Evolutionary conservation across 2,888 invertebrate species (phyloP).

Genomic region (Asteroscopus sphinx): DNA sequence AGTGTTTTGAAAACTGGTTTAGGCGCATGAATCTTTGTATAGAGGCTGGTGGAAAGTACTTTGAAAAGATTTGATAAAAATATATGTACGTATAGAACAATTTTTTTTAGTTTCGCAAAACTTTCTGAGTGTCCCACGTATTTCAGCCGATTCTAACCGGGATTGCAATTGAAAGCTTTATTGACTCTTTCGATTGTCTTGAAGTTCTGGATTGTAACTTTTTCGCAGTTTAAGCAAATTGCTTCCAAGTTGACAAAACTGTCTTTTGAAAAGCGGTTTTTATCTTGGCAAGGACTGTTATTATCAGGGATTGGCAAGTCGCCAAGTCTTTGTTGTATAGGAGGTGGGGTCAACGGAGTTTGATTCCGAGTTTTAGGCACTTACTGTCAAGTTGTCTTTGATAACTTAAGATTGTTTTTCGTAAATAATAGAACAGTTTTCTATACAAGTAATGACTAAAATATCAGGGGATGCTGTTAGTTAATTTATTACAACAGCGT

Average conservation of each 20-base stretch:
- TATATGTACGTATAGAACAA: too few relatives aligned
- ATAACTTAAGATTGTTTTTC: conserved; percentile 53
- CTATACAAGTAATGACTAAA: conserved; percentile 27
- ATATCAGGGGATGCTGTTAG: conserved; percentile 15
- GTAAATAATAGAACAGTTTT: conserved; percentile 22
- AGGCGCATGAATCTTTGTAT: too few relatives aligned
- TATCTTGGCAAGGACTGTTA: conserved; percentile 75
- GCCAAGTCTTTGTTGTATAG: conserved; percentile 72
- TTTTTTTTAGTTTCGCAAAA: too few relatives aligned
- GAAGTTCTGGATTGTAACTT: conserved; percentile 24
- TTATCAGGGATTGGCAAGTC: conserved; percentile 78
- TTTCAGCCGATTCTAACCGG: conserved; percentile 35
- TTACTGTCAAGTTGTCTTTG: conserved; percentile 60
- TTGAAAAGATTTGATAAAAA: too few relatives aligned
- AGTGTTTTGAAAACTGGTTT: too few relatives aligned
- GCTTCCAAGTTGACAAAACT: conserved; percentile 63
- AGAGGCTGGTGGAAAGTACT: too few relatives aligned
- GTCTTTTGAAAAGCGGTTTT: conserved; percentile 70
- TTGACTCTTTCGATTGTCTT: conserved; percentile 34
- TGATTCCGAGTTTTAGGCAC: conserved; percentile 52
- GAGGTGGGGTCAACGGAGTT: conserved; percentile 61
- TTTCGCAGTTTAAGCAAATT: conserved; percentile 59
- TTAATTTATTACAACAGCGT: conserved; percentile 33
- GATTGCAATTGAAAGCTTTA: conserved; percentile 46
- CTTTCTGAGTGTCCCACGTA: too few relatives aligned